phyloP scores from a whole-genome alignment of 2,797 vertebrate species.

The Darevskia mixta region DNA sequence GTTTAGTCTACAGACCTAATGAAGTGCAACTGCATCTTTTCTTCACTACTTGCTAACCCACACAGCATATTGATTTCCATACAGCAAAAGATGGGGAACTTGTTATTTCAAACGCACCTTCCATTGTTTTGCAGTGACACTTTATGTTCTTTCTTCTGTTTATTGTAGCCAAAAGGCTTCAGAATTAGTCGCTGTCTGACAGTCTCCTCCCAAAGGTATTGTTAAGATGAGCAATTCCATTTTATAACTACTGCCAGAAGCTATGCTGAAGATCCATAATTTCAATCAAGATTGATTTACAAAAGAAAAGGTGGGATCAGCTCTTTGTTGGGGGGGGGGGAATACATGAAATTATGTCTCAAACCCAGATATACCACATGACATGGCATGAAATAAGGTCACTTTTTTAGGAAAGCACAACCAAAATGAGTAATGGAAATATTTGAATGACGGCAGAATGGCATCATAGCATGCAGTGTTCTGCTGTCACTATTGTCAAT shows the following conservation, averaged over 20 bases:
- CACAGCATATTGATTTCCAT: slow-evolving; percentile 68
- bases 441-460: slow-evolving; percentile 20
- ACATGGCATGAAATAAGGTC: slow-evolving; percentile 60
- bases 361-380: slow-evolving; percentile 58
- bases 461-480: not conserved
- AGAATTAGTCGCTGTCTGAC: slow-evolving; percentile 51
- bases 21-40: slow-evolving; percentile 49
- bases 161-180: slow-evolving; percentile 45
- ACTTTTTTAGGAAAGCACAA: slow-evolving; percentile 60
- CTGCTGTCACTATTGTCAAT: rapidly evolving
- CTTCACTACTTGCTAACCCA: slow-evolving; percentile 58
- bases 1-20: slow-evolving; percentile 54
- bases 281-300: slow-evolving; percentile 41
- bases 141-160: slow-evolving; percentile 37
- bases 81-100: slow-evolving; percentile 54
- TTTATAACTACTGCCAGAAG: slow-evolving; percentile 65
- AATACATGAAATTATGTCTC: slow-evolving; percentile 56
- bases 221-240: slow-evolving; percentile 51
- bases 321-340: slow-evolving; percentile 61
- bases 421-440: slow-evolving; percentile 41
- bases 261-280: slow-evolving; percentile 52
- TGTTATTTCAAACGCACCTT: slow-evolving; percentile 61
- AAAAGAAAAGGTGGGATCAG: slow-evolving; percentile 19
- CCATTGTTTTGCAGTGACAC: slow-evolving; percentile 53
- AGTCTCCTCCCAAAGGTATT: slow-evolving; percentile 35